Base-by-base conservation (phyloP, 2,797 vertebrate genomes). In the Staurois parvus region DNA sequence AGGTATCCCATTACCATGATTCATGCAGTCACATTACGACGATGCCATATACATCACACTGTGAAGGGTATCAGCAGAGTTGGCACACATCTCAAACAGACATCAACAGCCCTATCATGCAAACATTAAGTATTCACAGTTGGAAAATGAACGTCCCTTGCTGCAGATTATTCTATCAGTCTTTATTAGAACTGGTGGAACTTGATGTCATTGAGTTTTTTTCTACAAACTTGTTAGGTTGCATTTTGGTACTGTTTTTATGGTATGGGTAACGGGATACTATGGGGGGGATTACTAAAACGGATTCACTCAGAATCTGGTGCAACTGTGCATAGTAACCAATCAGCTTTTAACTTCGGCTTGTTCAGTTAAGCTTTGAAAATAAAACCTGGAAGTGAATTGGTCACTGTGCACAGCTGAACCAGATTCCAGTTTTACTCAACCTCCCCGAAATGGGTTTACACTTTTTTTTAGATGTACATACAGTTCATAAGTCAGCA, bases 1-100 rank as follows among this genome's bases (percentile, higher is more conserved):
- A 74, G 72, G 56, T 75, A 81, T 85, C 84, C 72, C 59, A 76
- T 85, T 85, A 72, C 84, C 70, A 81, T 69, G 77, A 80, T 85
- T 85, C 77, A 79, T 79, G 69, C 40, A 67, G 83, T 85, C 56
- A 68, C 76, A 85, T 66, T 81, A 72, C 79, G 32, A 72, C 72
- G 24, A 73, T 72, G 45, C 69, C 64, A 28, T 48, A 72, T 73
- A 72, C 56, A 81, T 81, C 68, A 72, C 69, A 81, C 68, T 40
- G 79, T 73, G 79, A 73, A 72, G 72, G 69, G 24, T 72, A 59
- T 59, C 68, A 72, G 79, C 45, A 72, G 52, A 72, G 24, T 81
- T 72, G 69, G 56, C 52, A 72, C 10, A 72, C 17, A 81, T 62
- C 59, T 34, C 84, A 26, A 32, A 72, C 19, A 32, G 52, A 15